Conservation (phyloP, 2,888 invertebrate species). For the Villa cingulata region DNA sequence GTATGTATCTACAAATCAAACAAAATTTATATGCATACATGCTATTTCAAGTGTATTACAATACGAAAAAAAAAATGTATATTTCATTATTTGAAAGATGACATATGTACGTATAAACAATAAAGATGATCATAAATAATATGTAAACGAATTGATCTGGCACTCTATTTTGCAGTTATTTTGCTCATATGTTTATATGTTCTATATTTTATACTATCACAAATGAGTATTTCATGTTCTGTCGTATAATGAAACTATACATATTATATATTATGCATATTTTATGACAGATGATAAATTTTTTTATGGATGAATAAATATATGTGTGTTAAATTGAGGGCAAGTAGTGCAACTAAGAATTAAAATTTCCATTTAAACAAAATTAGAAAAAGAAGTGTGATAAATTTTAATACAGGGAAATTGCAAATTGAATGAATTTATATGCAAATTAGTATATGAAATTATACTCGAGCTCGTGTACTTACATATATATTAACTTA, state of each 20-base stretch:
- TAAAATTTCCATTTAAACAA: too few relatives aligned
- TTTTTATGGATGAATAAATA: neutral
- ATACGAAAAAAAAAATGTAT: too few relatives aligned
- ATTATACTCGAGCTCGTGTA: too few relatives aligned
- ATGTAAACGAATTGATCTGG: neutral
- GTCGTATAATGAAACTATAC: slow-evolving; percentile 1
- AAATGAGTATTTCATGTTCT: slow-evolving; percentile 9
- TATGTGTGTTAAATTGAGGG: too few relatives aligned
- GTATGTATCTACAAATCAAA: neutral
- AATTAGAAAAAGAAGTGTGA: too few relatives aligned
- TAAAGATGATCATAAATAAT: too few relatives aligned
- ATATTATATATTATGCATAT: neutral
- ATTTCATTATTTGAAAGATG: slow-evolving; percentile 14
- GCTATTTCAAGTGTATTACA: neutral
- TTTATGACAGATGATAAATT: neutral
- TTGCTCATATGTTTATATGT: neutral
- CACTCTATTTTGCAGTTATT: too few relatives aligned
- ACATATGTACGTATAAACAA: slow-evolving; percentile 13
- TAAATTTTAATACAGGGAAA: too few relatives aligned
- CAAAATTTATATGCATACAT: neutral
- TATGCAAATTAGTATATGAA: too few relatives aligned
- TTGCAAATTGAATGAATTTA: too few relatives aligned
- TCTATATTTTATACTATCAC: neutral
- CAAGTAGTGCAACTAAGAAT: too few relatives aligned
- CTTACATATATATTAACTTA: too few relatives aligned